Conservation (phyloP, 2,797 vertebrate genomes). For the Coluber constrictor region DNA sequence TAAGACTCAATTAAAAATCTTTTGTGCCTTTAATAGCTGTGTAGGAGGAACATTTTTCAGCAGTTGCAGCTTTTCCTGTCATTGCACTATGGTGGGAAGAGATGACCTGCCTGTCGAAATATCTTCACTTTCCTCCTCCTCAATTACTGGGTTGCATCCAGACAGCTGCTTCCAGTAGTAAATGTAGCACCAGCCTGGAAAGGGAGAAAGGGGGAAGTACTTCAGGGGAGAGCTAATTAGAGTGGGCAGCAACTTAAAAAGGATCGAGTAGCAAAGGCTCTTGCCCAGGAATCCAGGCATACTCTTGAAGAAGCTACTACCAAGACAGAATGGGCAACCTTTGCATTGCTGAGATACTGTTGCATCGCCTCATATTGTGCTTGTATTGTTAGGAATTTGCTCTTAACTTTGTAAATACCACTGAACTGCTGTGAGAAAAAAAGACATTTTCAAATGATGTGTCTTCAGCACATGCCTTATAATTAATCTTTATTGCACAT, state of each 20-base stretch:
- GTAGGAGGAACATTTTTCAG: constrained; percentile 3
- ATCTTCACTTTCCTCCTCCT: constrained; percentile 4
- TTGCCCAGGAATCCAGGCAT: neutral
- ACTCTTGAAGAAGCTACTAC: neutral
- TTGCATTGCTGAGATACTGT: neutral
- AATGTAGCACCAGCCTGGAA: neutral
- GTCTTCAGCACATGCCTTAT: neutral
- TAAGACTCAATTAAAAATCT: neutral
- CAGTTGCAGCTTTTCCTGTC: constrained; percentile 4
- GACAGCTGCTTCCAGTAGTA: constrained; percentile 3
- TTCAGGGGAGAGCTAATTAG: neutral
- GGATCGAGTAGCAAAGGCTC: neutral
- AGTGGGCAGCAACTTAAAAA: neutral
- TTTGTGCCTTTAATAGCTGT: constrained; percentile 11
- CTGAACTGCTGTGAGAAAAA: neutral
- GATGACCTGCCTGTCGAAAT: neutral
- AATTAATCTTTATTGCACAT: neutral
- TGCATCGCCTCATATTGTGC: neutral
- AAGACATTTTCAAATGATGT: neutral
- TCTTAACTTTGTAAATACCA: neutral
- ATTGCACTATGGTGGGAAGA: neutral
- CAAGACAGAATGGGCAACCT: neutral
- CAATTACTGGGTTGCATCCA: neutral
- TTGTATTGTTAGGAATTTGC: neutral
- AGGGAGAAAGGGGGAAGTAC: neutral